Conservation (phyloP, 2,797 vertebrate species). For the Gymnodraco acuticeps region DNA sequence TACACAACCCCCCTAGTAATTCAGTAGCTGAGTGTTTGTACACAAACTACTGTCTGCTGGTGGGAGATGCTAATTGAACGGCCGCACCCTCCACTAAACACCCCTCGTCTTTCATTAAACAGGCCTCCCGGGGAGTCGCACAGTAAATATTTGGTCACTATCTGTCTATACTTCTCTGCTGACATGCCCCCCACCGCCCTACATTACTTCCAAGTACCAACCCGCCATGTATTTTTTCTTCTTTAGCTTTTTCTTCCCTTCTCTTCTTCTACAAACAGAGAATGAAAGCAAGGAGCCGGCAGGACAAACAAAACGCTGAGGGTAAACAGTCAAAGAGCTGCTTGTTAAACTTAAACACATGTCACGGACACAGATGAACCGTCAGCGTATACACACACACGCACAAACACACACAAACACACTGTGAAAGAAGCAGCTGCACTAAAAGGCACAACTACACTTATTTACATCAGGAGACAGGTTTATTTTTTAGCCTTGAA, state of each 20-base stretch:
- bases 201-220: conserved; percentile 17
- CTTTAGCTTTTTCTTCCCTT: conserved; percentile 9
- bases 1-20: conserved; percentile 12
- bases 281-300: conserved; percentile 46
- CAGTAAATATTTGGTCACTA: conserved; percentile 74
- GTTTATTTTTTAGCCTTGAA: conserved; percentile 1
- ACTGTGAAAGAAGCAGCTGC: conserved; percentile 36
- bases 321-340: conserved; percentile 60
- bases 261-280: conserved; percentile 56
- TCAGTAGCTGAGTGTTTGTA: conserved; percentile 67
- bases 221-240: conserved; percentile 31
- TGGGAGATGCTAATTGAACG: conserved; percentile 72
- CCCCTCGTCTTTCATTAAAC: conserved; percentile 67
- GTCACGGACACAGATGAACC: conserved; percentile 30
- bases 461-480: conserved; percentile 31
- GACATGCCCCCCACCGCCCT: conserved; percentile 18
- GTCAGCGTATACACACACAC: neutral
- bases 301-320: conserved; percentile 54
- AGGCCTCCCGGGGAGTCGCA: conserved; percentile 46
- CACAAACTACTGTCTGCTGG: conserved; percentile 67
- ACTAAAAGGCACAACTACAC: conserved; percentile 9
- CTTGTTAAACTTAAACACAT: conserved; percentile 61
- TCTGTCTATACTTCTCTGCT: conserved; percentile 62
- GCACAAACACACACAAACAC: conserved; percentile 14
- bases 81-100: conserved; percentile 55